phyloP scores from a whole-genome alignment of 1,140 invertebrate species.

The Aphis craccivora region DNA sequence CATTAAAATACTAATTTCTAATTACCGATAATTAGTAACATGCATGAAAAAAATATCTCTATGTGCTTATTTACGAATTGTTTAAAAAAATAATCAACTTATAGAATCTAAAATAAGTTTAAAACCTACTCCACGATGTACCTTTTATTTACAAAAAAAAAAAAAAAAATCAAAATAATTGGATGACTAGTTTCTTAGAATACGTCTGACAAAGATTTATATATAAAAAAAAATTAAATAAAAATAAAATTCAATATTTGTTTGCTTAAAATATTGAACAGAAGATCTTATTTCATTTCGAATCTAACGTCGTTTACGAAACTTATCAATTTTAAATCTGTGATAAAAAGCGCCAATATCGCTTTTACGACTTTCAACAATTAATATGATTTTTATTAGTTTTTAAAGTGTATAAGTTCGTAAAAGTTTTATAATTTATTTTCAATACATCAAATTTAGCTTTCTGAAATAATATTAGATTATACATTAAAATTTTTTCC shows the following conservation, averaged over 20 bases:
- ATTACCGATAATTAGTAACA: no score
- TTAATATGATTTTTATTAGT: not conserved
- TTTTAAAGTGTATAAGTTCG: slow-evolving; percentile 8
- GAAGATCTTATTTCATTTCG: not conserved
- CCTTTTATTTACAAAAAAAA: no score
- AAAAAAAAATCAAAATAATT: no score
- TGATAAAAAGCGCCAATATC: not conserved
- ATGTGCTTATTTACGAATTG: no score
- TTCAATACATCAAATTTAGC: not conserved
- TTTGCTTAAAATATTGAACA: not conserved
- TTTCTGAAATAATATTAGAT: not conserved
- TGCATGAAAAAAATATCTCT: no score
- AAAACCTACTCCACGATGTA: no score
- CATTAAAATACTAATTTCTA: no score
- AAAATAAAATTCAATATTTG: not conserved
- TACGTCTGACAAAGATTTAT: no score
- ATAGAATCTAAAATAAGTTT: no score
- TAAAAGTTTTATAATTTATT: not conserved
- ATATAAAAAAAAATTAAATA: no score
- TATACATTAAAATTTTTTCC: not conserved
- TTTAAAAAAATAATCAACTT: no score
- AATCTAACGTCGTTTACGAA: not conserved
- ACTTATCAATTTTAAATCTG: not conserved
- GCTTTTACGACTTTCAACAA: not conserved
- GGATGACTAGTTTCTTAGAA: no score